phyloP scores from a whole-genome alignment of 2,797 vertebrate genomes.

The Coluber constrictor region DNA sequence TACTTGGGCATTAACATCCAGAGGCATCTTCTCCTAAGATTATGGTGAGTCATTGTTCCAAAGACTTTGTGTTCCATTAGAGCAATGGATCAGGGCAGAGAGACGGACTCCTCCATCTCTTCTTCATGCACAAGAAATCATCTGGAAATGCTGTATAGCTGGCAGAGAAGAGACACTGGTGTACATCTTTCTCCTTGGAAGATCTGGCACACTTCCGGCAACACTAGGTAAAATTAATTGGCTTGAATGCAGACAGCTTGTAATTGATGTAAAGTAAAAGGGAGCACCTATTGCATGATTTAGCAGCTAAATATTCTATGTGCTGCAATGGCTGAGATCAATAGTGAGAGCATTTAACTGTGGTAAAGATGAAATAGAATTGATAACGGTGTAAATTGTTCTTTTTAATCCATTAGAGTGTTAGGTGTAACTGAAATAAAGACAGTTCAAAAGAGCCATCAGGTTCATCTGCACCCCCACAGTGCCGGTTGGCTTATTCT shows the following conservation, averaged over 20 bases:
- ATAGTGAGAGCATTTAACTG: background rate
- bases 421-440: background rate
- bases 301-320: slow-evolving; percentile 9
- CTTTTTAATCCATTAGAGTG: rapidly evolving
- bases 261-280: slow-evolving; percentile 27
- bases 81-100: slow-evolving; percentile 40
- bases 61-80: slow-evolving; percentile 58
- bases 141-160: slow-evolving; percentile 42
- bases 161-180: slow-evolving; percentile 42
- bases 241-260: slow-evolving; percentile 34
- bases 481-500: background rate
- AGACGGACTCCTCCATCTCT: slow-evolving; percentile 39
- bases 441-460: background rate
- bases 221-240: slow-evolving; percentile 58
- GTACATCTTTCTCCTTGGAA: slow-evolving; percentile 50
- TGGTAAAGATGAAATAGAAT: background rate
- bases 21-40: slow-evolving; percentile 41
- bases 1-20: background rate
- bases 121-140: slow-evolving; percentile 34
- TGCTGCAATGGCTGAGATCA: background rate
- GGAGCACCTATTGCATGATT: slow-evolving; percentile 37
- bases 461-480: background rate
- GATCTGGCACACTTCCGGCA: slow-evolving; percentile 46
- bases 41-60: slow-evolving; percentile 62
- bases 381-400: background rate